These are phyloP conservation scores for Scarus forsteni DNA, from an alignment of 2,797 vertebrate genomes.

Conservation along the genomic window DNA sequence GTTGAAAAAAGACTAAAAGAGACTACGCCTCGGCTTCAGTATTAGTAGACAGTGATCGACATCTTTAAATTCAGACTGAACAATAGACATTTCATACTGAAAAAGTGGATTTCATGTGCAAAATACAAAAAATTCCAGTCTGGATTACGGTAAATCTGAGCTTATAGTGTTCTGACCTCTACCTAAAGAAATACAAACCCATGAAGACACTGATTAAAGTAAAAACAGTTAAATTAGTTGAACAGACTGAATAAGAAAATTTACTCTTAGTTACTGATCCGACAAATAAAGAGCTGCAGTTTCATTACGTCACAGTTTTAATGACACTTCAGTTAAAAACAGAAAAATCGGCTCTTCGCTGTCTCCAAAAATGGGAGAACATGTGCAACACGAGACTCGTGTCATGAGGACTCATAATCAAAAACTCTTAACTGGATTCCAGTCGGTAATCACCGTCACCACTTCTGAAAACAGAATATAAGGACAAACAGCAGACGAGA, in stretches of 20 bases:
- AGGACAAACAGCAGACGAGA: conserved; percentile 18
- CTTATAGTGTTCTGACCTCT: conserved; percentile 21
- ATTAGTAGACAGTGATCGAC: conserved; percentile 38
- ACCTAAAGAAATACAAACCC: conserved; percentile 30
- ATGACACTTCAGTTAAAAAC: conserved; percentile 35
- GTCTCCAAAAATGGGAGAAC: conserved; percentile 68
- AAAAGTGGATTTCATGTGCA: conserved; percentile 57
- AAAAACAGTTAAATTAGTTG: conserved; percentile 19
- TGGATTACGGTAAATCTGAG: conserved; percentile 16
- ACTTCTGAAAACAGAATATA: conserved; percentile 21
- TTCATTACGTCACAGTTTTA: conserved; percentile 50
- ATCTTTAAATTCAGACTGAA: conserved; percentile 25
- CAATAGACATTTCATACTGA: conserved; percentile 17
- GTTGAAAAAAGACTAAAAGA: conserved; percentile 21
- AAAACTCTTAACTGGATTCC: conserved; percentile 79
- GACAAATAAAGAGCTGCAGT: conserved; percentile 28
- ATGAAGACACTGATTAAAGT: conserved; percentile 32
- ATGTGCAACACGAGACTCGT: conserved; percentile 39
- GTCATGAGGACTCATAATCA: conserved; percentile 54
- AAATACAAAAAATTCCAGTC: conserved; percentile 35
- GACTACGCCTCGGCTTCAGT: conserved; percentile 8
- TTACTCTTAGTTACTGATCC: conserved; percentile 17
- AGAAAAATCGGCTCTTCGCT: conserved; percentile 25
- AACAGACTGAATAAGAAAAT: conserved; percentile 26
- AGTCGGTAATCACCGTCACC: conserved; percentile 69